Base-by-base conservation (phyloP, 1,140 invertebrate genomes). In the Nautilus pompilius region DNA sequence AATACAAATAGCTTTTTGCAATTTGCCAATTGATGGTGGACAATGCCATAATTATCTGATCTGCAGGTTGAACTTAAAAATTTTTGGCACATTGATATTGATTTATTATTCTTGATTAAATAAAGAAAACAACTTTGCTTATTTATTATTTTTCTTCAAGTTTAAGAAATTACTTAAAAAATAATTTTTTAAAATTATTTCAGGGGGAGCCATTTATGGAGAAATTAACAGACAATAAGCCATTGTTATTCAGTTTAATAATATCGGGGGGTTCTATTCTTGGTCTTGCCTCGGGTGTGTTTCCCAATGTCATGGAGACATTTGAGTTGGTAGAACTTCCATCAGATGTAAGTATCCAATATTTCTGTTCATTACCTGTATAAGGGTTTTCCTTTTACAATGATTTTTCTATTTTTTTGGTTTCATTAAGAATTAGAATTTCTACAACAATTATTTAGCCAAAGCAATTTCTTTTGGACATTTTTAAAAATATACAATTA, bases 191-290 rank as follows among this genome's bases (percentile, higher is more conserved):
- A 15, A 55, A 45, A 56, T 53, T 58, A 28, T 66, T 81, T 46
- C 76, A 98, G 95, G 97, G 98, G 13, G 89, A 93, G 80, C 98
- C 98, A 2, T 99, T 95, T 74, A 99, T 99, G 98, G 95, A 98
- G 82, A 93, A 93, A 84, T 84, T 99, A 60, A 80, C 79, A 20
- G 91, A 97, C 75, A 99, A 99, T 83, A 92, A 91, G 74, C 89
- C 93, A 28, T 85, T 99, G 58, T 83, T 99, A 67, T 97, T 94
- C 83, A 95, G 93, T 78, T 87, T 98, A 5, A 56, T 82, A 24
- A 74, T 83, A 28, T 86, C 84, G 34, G 76, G 73, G n/a, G 66
- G 72, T 6, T 77, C 79, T 15, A 78, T 85, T 13, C 71, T 82
- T 24, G 62, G 64, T 15, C 68, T 85, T 30, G 82, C 83, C 22